phyloP scores from a whole-genome alignment of 2,888 invertebrate species.

The Zeuzera pyrina region DNA sequence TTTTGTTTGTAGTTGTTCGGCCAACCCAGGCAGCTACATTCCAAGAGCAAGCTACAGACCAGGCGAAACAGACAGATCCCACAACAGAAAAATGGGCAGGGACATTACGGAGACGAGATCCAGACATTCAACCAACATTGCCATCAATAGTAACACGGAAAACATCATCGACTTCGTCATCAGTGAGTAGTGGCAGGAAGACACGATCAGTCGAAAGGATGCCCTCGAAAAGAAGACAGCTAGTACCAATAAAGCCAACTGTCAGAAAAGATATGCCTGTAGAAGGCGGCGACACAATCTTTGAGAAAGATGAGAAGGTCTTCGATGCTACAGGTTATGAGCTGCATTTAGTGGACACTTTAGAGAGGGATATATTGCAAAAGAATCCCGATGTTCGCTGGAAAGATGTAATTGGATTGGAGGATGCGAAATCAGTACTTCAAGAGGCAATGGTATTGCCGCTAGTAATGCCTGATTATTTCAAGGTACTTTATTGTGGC shows the following conservation, averaged over 20 bases:
- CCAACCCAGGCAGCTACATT: constrained; percentile 44
- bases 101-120: constrained; percentile 76
- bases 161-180: constrained; percentile 65
- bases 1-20: constrained; percentile 59
- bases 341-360: constrained; percentile 82
- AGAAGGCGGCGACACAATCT: constrained; percentile 43
- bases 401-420: constrained; percentile 82
- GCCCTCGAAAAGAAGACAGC: constrained; percentile 32
- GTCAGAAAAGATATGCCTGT: constrained; percentile 42
- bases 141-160: constrained; percentile 73
- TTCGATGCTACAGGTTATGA: constrained; percentile 83
- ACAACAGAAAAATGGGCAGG: constrained; percentile 80
- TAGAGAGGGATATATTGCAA: constrained; percentile 89
- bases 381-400: constrained; percentile 87
- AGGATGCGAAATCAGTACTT: constrained; percentile 82
- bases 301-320: constrained; percentile 59
- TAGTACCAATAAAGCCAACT: constrained; percentile 49
- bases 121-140: constrained; percentile 76
- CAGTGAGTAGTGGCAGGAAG: constrained; percentile 49
- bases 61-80: constrained; percentile 46
- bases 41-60: constrained; percentile 34
- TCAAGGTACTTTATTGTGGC: constrained; percentile 70
- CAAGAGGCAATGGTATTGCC: constrained; percentile 93
- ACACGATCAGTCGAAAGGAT: constrained; percentile 61
- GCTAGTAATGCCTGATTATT: constrained; percentile 90